Conservation (phyloP, 2,888 invertebrate genomes). For the Vandiemenella viatica region DNA sequence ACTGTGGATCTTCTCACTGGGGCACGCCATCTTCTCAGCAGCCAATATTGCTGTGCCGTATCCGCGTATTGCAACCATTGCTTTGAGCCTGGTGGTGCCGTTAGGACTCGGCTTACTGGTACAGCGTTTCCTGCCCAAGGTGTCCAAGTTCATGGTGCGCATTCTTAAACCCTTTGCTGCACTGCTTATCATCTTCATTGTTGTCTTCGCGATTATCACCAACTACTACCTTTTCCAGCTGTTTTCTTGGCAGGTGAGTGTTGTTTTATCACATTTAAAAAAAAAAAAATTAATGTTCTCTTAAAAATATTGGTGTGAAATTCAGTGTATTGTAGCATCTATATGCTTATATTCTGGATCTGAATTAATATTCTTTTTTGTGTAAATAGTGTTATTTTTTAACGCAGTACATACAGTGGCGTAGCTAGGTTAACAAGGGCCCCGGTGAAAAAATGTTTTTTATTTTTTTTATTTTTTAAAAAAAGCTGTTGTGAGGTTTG, state of each 20-base stretch:
- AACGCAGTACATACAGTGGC: no score
- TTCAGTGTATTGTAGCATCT: no score
- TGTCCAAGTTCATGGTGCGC: conserved; percentile 54
- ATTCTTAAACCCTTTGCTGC: conserved; percentile 75
- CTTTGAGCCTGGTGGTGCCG: conserved; percentile 63
- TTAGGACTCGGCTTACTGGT: conserved; percentile 49
- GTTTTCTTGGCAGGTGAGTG: conserved; percentile 69
- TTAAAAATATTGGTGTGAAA: no score
- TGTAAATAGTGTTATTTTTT: no score
- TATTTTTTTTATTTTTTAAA: no score
- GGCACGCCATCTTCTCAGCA: conserved; percentile 53
- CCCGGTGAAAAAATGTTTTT: no score
- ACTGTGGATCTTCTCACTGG: conserved; percentile 78
- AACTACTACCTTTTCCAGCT: conserved; percentile 78
- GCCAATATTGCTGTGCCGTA: conserved; percentile 66
- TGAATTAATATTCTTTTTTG: no score
- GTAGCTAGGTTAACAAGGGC: no score
- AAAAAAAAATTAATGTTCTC: no score
- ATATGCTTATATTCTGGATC: no score
- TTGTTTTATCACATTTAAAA: no score
- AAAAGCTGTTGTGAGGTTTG: no score
- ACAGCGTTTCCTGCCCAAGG: conserved; percentile 49
- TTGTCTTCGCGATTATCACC: conserved; percentile 74
- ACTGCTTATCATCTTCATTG: conserved; percentile 63
- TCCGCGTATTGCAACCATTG: conserved; percentile 53